Percentiles rank a stretch among this genome's conserved stretches.
Evolutionary conservation across 2,888 invertebrate species (phyloP).

Genomic region (Dusona sp.): DNA sequence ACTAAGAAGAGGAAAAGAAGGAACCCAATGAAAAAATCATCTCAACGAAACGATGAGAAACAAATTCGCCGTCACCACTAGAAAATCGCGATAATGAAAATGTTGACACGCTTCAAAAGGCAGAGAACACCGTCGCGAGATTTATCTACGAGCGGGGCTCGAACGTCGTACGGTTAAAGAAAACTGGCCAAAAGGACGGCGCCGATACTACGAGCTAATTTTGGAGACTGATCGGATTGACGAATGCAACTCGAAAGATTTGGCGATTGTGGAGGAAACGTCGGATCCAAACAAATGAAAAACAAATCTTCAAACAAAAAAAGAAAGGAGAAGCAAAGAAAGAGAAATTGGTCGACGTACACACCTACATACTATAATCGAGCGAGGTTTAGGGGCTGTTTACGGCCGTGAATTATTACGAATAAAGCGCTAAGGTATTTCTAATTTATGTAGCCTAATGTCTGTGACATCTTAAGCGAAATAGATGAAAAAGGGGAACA

Average conservation of each 20-base stretch:
- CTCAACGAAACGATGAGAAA: slow-evolving; percentile 1
- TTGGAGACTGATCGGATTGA: slow-evolving; percentile 45
- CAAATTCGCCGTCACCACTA: not conserved
- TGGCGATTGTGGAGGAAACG: slow-evolving; percentile 46
- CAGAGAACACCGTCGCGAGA: not conserved
- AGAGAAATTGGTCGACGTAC: slow-evolving; percentile 29
- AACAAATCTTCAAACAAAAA: not conserved
- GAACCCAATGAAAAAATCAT: not conserved
- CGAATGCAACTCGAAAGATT: slow-evolving; percentile 43
- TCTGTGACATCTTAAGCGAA: slow-evolving; percentile 48
- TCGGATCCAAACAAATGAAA: slow-evolving; percentile 7
- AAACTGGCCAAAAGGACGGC: slow-evolving; percentile 27
- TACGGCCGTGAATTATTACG: slow-evolving; percentile 59
- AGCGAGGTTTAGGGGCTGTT: slow-evolving; percentile 50
- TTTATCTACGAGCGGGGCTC: slow-evolving; percentile 5
- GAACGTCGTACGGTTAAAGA: slow-evolving; percentile 33
- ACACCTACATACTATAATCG: slow-evolving; percentile 47
- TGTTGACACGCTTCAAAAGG: not conserved
- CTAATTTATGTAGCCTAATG: slow-evolving; percentile 77
- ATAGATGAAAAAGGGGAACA: slow-evolving; percentile 51
- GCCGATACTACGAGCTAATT: slow-evolving; percentile 36
- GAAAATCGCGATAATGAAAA: slow-evolving; percentile 5
- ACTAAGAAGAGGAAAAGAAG: not conserved
- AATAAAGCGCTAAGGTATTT: slow-evolving; percentile 69
- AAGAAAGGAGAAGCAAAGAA: not conserved